A percentile compares a stretch with the other conserved stretches of the same genome.
These are phyloP conservation scores for Cuculus canorus DNA, from an alignment of 2,797 vertebrate genomes.

Conservation along the genomic window DNA sequence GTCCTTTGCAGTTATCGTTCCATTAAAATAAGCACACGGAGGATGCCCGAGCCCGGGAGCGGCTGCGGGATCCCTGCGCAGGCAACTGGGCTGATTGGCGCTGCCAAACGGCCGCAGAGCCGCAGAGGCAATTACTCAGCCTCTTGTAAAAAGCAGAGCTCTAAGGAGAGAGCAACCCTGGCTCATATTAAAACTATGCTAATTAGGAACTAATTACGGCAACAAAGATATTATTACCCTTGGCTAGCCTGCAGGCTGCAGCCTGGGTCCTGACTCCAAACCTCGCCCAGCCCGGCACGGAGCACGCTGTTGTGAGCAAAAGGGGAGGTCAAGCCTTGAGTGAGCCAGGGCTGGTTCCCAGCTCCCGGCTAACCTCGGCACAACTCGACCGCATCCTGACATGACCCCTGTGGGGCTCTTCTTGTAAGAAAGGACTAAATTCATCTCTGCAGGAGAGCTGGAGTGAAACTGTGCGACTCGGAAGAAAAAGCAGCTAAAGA, in stretches of 20 bases:
- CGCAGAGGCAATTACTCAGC: slow-evolving; percentile 16
- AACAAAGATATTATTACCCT: not conserved
- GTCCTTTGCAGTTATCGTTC: not conserved
- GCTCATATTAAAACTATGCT: slow-evolving; percentile 11
- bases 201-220: slow-evolving; percentile 38
- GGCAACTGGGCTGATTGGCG: not conserved
- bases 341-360: not conserved
- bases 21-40: not conserved
- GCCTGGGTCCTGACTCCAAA: not conserved
- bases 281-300: not conserved
- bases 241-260: not conserved
- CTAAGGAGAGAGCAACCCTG: not conserved
- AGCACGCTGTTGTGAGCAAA: not conserved
- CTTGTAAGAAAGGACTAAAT: not conserved
- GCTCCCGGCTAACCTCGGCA: not conserved
- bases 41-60: not conserved
- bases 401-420: not conserved
- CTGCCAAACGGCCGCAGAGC: not conserved
- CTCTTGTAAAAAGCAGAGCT: not conserved
- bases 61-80: not conserved
- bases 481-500: not conserved
- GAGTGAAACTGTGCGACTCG: not conserved
- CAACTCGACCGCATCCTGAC: not conserved
- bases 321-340: not conserved
- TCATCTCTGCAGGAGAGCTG: not conserved